A percentile compares a stretch with the other conserved stretches of the same genome.
Evolutionary conservation across 1,140 invertebrate genomes (phyloP).

Genomic region (Platorchestia sp.): DNA sequence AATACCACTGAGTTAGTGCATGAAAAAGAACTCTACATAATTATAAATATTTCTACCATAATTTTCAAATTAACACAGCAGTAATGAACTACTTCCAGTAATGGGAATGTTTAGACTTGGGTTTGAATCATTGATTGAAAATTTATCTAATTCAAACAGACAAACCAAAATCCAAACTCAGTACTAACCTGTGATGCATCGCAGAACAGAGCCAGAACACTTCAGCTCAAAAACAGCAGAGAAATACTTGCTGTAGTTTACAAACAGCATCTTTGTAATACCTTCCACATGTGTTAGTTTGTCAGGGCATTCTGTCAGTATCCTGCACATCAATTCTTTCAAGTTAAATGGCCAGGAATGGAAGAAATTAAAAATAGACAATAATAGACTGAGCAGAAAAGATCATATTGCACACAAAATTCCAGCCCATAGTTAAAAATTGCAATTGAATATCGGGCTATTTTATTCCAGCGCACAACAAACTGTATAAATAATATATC

Average conservation of each 20-base stretch:
- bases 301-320: slow-evolving; percentile 19
- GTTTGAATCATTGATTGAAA: not conserved
- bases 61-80: too few relatives aligned
- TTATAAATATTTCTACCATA: too few relatives aligned
- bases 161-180: not conserved
- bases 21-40: too few relatives aligned
- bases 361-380: not conserved
- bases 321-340: not conserved
- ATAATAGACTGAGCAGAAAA: too few relatives aligned
- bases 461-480: not conserved
- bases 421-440: too few relatives aligned
- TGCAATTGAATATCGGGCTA: not conserved
- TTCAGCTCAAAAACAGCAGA: not conserved
- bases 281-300: not conserved
- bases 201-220: not conserved
- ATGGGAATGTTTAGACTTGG: not conserved
- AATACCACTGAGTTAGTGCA: too few relatives aligned
- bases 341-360: not conserved
- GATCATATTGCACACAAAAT: not conserved
- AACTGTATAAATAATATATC: too few relatives aligned
- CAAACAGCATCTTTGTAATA: not conserved
- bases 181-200: slow-evolving; percentile 38
- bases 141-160: not conserved
- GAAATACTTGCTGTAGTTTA: not conserved
- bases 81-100: too few relatives aligned